Evolutionary conservation across 2,797 vertebrate species (phyloP), one percentile per base, ranked within the genome.

Genomic region (Danio aesculapii): DNA sequence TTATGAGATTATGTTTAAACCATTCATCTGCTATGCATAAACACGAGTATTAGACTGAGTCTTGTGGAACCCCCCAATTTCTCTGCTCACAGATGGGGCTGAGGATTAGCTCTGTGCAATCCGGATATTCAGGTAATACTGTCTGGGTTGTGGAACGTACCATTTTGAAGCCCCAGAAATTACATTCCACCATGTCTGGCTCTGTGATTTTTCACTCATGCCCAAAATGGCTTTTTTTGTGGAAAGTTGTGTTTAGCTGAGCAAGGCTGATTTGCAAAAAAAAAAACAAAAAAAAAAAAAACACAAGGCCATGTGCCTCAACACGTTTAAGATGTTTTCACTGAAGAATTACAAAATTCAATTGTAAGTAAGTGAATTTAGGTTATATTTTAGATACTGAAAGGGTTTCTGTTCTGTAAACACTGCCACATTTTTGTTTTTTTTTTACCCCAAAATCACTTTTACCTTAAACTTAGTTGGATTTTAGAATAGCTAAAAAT

Each of bases 71-170:
- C 71, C 57, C 64, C 46, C 71, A 53, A 87, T 71, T 75, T 81
- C 63, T 41, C 64, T 66, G 9, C 16, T 41, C 68, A 78, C 85
- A 79, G 82, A 85, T 79, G 78, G 79, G 17, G 21, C 21, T 17
- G 19, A 49, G 62, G 85, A 83, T 86, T 83, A 79, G 17, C 53
- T 41, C 41, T 50, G 59, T 67, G 14, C 74, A 77, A 81, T 83
- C 85, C 59, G 75, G 75, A 85, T 77, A 83, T 83, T 70, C 74
- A 66, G 14, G 70, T 81, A 55, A 85, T 86, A 83, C 77, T 17
- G 75, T 88, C 87, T 84, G 77, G 69, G 63, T 74, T 59, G 49
- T 71, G 68, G 66, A 77, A 55, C 41, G 21, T 39, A 52, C 41
- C 63, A 77, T 16, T 67, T 47, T 57, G 52, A 81, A 68, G 46